Evolutionary conservation across 1,140 invertebrate species (phyloP).

Genomic region (Rhagoletis zephyria): DNA sequence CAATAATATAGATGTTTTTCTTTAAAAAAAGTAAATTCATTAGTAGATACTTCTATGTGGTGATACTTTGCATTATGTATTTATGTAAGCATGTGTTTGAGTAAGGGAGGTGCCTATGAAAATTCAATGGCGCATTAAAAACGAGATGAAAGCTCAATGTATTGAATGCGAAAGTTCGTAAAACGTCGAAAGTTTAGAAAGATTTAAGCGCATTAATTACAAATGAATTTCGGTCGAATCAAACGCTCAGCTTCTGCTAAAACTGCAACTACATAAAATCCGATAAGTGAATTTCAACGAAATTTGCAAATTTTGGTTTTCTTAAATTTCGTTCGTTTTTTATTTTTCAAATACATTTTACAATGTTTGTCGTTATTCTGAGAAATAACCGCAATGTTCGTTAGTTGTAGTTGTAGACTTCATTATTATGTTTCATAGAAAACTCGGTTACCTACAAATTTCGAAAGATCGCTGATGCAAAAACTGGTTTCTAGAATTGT

Average conservation of each 20-base stretch:
- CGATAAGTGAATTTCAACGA: neutral
- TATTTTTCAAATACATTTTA: constrained; percentile 21
- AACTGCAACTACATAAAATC: neutral
- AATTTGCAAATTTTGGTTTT: neutral
- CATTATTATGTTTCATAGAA: neutral
- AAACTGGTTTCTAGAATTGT: neutral
- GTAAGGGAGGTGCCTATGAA: neutral
- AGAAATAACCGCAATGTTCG: constrained; percentile 5
- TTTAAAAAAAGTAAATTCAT: too few relatives aligned
- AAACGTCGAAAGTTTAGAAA: neutral
- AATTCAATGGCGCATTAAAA: neutral
- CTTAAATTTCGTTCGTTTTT: constrained; percentile 36
- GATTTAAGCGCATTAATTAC: neutral
- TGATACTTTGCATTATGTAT: neutral
- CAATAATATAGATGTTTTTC: too few relatives aligned
- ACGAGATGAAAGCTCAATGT: neutral
- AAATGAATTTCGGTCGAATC: neutral
- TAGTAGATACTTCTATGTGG: too few relatives aligned
- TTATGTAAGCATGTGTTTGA: neutral
- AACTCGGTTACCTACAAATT: constrained; percentile 7
- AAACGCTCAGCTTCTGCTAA: too few relatives aligned
- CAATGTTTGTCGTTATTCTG: neutral
- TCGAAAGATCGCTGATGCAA: neutral
- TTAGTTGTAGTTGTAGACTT: neutral
- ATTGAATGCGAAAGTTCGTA: neutral